These are phyloP conservation scores for Strongylocentrotus purpuratus DNA, from an alignment of 35 echinoderm and acorn worm species.

Conservation along the genomic window DNA sequence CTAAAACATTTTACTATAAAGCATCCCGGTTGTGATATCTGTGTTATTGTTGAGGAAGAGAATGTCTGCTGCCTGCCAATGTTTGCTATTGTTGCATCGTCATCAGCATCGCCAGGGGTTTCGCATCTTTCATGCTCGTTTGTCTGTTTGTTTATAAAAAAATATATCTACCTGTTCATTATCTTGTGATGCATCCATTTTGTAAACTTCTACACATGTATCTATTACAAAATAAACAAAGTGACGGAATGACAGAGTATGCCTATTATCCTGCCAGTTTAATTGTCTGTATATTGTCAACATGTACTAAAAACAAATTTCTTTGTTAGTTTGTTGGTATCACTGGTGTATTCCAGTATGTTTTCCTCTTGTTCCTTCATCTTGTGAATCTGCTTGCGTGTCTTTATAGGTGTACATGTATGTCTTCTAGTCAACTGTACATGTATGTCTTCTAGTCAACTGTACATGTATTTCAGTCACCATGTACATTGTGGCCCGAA, in stretches of 20 bases:
- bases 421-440: no score
- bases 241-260: no score
- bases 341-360: no score
- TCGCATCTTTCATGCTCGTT: not conserved
- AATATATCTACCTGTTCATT: not conserved
- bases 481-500: not conserved
- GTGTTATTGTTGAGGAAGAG: not conserved
- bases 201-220: not conserved
- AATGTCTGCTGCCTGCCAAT: not conserved
- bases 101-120: not conserved
- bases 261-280: no score
- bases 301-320: no score
- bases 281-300: no score
- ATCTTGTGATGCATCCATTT: not conserved
- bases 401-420: not conserved
- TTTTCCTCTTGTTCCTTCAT: no score
- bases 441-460: no score
- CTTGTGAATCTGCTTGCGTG: not conserved
- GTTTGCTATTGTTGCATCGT: not conserved
- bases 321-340: no score
- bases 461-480: no score
- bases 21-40: not conserved
- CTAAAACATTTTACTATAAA: not conserved
- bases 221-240: no score
- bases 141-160: not conserved